Base-by-base conservation (phyloP, 1,140 invertebrate genomes). In the Ceratoteleas bidentatus region DNA sequence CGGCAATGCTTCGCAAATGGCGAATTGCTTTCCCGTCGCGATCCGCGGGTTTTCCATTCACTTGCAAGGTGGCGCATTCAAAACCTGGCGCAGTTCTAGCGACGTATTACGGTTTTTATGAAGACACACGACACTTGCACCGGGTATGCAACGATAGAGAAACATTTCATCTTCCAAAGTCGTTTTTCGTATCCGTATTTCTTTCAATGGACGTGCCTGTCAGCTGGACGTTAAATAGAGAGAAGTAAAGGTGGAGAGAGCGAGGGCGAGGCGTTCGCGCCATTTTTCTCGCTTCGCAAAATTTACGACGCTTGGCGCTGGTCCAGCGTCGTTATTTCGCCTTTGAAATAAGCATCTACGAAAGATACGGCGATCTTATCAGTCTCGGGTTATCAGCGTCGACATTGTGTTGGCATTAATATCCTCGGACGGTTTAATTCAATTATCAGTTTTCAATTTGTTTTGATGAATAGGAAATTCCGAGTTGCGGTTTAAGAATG, bases 301-400 rank as follows among this genome's bases (percentile, higher is more conserved):
- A 90, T 90, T 90, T 90, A 90, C 88, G 88, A 85, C 83, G 85
- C 81, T 84, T 90, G 90, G 89, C 89, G 85, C 84, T 80, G 85
- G 84, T 90, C 90, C 90, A 91, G 89, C 86, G 85, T 90, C 89
- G 88, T 90, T 90, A 91, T 88, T 90, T 87, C 86, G 85, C 83
- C 85, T 89, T 89, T 87, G 86, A 88, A 89, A 90, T 91, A 90
- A 90, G 89, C 86, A 90, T 89, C 86, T 87, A 83, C 53, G 84
- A 86, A 86, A 89, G 86, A 89, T 87, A 87, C 84, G 69, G 80
- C 84, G 85, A 87, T 88, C 86, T 89, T 89, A 89, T 89, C 88
- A 87, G 85, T 86, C 85, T 79, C 66, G 85, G 69, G 79, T 87
- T 88, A 88, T 88, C 88, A 84, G 83, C 61, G 60, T 78, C 80